Evolutionary conservation across 2,113 vertebrate species (phyloP).

Genomic region (Paracyprichromis sp.): DNA sequence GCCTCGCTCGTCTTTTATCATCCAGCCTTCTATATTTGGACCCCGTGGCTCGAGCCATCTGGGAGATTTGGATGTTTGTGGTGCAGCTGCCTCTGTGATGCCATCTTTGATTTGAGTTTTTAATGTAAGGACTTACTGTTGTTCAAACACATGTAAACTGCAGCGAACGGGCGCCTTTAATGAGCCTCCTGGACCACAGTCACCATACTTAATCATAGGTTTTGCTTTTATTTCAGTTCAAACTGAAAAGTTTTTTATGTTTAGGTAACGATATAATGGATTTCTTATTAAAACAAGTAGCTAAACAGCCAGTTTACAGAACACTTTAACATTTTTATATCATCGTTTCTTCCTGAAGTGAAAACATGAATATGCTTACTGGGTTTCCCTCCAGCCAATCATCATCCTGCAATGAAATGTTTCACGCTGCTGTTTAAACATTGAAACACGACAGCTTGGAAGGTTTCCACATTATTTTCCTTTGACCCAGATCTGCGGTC

Average conservation of each 20-base stretch:
- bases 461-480: not conserved
- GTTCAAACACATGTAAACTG: not conserved
- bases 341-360: not conserved
- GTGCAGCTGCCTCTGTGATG: not conserved
- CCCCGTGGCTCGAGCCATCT: not conserved
- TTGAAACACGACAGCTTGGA: not conserved
- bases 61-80: not conserved
- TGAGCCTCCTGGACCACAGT: not conserved
- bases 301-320: not conserved
- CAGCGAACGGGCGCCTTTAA: not conserved
- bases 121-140: not conserved
- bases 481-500: not conserved
- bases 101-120: not conserved
- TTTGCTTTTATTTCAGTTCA: not conserved
- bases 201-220: accelerated
- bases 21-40: conserved; percentile 1
- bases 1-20: not conserved
- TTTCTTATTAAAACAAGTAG: not conserved
- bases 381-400: not conserved
- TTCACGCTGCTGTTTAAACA: not conserved
- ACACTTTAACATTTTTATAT: not conserved
- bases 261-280: accelerated
- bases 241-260: not conserved
- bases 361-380: accelerated
- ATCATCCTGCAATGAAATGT: not conserved